Evolutionary conservation across 2,113 vertebrate genomes (phyloP).

Genomic region (Dinomys branickii): DNA sequence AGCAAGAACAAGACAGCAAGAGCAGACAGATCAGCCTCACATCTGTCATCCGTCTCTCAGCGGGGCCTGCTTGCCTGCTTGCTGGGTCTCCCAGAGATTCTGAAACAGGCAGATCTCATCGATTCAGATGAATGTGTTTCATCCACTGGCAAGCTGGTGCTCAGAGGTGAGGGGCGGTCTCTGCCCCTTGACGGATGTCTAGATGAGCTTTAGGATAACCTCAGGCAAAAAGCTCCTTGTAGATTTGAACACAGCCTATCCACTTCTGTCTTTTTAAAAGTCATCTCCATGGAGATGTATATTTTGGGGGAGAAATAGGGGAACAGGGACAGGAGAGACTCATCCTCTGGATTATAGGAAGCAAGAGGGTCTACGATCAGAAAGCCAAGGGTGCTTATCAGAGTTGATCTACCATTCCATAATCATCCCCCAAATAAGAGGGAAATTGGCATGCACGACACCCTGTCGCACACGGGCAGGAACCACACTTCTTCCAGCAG

Average conservation of each 20-base stretch:
- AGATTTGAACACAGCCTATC: background rate
- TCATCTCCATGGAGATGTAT: background rate
- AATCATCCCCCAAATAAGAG: background rate
- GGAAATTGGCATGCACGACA: background rate
- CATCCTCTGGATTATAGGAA: background rate
- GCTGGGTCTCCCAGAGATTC: background rate
- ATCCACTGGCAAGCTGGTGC: background rate
- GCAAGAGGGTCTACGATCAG: background rate
- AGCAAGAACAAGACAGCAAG: background rate
- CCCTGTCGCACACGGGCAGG: background rate
- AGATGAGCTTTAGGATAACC: background rate
- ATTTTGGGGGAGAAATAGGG: background rate
- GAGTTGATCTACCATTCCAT: background rate
- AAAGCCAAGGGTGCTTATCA: too few species aligned
- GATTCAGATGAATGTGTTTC: background rate
- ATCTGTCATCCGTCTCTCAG: background rate
- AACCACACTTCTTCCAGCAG: background rate
- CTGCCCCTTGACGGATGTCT: background rate
- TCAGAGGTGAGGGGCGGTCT: background rate
- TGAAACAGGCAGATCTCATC: background rate
- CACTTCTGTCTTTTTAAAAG: background rate
- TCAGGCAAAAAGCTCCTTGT: background rate
- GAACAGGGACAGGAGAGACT: background rate
- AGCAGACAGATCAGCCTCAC: background rate
- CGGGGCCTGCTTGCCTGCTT: too few species aligned